A percentile compares a stretch with the other conserved stretches of the same genome.
Conservation (phyloP, 30 jellyfish, hydroid and myxozoan species). For the Turritopsis rubra region DNA sequence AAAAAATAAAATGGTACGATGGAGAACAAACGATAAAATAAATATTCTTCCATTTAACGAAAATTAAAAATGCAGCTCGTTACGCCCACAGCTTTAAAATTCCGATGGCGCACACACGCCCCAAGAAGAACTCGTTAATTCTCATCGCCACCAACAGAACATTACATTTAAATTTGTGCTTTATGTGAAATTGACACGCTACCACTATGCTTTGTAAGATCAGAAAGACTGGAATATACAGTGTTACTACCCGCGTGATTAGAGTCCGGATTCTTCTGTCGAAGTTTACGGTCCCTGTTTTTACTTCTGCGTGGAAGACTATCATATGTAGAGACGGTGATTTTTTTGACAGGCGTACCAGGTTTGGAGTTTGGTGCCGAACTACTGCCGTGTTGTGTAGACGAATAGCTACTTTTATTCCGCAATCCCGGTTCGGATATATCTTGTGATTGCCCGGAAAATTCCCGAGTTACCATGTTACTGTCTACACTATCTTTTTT, state of each 20-base stretch:
- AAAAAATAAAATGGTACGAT: not conserved
- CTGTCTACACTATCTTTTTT: conserved; percentile 24
- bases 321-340: not conserved
- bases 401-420: not conserved
- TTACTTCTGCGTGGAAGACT: conserved; percentile 13
- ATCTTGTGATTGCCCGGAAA: not conserved
- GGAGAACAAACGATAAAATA: not conserved
- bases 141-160: not conserved
- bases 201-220: conserved; percentile 22
- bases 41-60: no score
- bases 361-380: conserved; percentile 14
- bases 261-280: not conserved
- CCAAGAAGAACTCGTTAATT: not conserved
- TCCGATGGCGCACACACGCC: not conserved
- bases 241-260: not conserved
- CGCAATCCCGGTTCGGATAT: conserved; percentile 11
- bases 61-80: not conserved
- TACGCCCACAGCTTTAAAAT: not conserved
- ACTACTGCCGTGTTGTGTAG: not conserved
- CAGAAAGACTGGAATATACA: conserved; percentile 9
- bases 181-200: conserved; percentile 35
- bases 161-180: conserved; percentile 8
- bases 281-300: not conserved
- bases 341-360: conserved; percentile 4
- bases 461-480: not conserved